Percentiles rank a stretch among this genome's conserved stretches.
phyloP scores from a whole-genome alignment of 2,113 vertebrate genomes.

The Camelus dromedarius region DNA sequence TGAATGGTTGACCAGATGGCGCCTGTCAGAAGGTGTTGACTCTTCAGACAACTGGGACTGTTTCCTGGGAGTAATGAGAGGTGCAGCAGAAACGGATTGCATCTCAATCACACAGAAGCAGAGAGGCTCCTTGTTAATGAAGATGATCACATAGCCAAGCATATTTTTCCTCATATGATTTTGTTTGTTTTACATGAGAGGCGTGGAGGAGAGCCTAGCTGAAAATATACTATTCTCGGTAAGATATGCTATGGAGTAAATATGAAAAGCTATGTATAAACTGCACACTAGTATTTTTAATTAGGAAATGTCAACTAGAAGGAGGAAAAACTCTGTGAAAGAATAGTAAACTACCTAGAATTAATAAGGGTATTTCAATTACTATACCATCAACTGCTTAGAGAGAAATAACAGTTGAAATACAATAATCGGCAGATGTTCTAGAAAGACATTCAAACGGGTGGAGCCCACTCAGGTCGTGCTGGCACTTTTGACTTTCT shows the following conservation, averaged over 20 bases:
- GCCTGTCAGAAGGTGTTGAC: slow-evolving; percentile 86
- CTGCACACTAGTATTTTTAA: background rate
- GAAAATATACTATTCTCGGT: background rate
- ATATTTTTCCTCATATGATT: slow-evolving; percentile 16
- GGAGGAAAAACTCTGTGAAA: background rate
- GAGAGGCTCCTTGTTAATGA: slow-evolving; percentile 62
- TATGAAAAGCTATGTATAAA: background rate
- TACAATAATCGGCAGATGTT: background rate
- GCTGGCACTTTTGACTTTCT: background rate
- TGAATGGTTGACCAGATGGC: slow-evolving; percentile 85
- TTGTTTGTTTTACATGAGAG: slow-evolving; percentile 38
- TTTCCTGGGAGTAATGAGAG: slow-evolving; percentile 83
- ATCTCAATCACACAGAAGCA: slow-evolving; percentile 85
- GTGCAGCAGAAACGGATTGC: slow-evolving; percentile 68
- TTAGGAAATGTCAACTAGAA: background rate
- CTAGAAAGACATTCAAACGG: background rate
- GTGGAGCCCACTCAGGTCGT: background rate
- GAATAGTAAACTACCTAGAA: background rate
- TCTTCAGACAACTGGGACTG: slow-evolving; percentile 84
- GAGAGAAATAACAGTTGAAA: slow-evolving; percentile 40
- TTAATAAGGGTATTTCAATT: background rate
- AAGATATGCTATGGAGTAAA: background rate
- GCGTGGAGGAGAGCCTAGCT: background rate
- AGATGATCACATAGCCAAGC: slow-evolving; percentile 20
- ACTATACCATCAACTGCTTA: background rate